phyloP scores from a whole-genome alignment of 2,888 invertebrate genomes.

The Griposia aprilina region DNA sequence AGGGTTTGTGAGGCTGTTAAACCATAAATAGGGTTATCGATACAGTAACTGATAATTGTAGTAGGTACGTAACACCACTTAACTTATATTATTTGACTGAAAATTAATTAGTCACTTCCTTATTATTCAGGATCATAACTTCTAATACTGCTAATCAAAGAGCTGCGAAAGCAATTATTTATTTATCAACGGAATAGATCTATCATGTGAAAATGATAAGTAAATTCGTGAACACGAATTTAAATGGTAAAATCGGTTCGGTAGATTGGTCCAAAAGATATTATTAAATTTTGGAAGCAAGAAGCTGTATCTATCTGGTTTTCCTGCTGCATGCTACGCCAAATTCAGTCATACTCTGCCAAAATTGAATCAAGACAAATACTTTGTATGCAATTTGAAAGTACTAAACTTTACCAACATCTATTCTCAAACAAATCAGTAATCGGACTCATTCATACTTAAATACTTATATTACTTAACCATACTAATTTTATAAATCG shows the following conservation, averaged over 20 bases:
- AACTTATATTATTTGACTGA: background rate
- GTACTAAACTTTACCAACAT: too few relatives aligned
- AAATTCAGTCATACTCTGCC: background rate
- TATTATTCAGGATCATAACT: background rate
- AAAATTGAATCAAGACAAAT: too few relatives aligned
- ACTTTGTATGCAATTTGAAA: too few relatives aligned
- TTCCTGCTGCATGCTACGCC: background rate
- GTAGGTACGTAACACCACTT: constrained; percentile 31
- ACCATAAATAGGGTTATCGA: constrained; percentile 37
- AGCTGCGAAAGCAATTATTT: background rate
- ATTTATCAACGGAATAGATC: background rate
- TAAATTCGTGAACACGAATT: background rate
- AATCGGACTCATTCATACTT: too few relatives aligned
- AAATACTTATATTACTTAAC: too few relatives aligned
- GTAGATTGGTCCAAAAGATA: background rate
- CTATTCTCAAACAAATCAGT: too few relatives aligned
- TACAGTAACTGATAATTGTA: constrained; percentile 32
- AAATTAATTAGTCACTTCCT: constrained; percentile 2
- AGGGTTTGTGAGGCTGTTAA: background rate
- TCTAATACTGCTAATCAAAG: background rate
- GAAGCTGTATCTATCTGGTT: background rate
- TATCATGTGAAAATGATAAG: background rate
- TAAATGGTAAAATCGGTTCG: background rate
- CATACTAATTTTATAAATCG: too few relatives aligned
- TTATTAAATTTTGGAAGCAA: background rate